Evolutionary conservation across 2,797 vertebrate genomes (phyloP).

Genomic region (Erethizon dorsatum): DNA sequence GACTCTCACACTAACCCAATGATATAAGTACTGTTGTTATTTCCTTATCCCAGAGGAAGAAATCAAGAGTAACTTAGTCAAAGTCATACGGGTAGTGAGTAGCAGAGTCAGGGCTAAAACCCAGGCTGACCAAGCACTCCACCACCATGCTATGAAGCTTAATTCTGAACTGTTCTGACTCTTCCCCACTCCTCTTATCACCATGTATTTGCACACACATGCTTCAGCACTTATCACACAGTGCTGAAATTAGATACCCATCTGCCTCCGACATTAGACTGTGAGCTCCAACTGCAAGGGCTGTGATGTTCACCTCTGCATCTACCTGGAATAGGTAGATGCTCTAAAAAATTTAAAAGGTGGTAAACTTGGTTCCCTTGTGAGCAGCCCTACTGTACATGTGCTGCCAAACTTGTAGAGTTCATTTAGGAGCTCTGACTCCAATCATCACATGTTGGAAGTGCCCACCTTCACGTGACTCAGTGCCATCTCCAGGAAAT

Average conservation of each 20-base stretch:
- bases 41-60: not conserved
- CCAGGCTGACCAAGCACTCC: not conserved
- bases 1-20: not conserved
- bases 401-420: not conserved
- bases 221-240: not conserved
- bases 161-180: not conserved
- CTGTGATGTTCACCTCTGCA: not conserved
- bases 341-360: not conserved
- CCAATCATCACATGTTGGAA: not conserved
- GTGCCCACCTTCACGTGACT: not conserved
- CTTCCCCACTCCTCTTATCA: not conserved
- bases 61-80: not conserved
- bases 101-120: not conserved
- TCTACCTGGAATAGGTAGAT: not conserved
- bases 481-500: constrained; percentile 1
- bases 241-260: not conserved
- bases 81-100: not conserved
- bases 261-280: not conserved
- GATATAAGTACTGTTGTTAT: not conserved
- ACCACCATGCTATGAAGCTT: not conserved
- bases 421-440: not conserved
- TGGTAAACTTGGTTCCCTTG: not conserved
- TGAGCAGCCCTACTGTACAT: not conserved
- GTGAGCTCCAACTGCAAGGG: not conserved
- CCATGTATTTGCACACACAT: not conserved